Conservation (phyloP, 2,888 invertebrate genomes). For the Poecilus cupreus region DNA sequence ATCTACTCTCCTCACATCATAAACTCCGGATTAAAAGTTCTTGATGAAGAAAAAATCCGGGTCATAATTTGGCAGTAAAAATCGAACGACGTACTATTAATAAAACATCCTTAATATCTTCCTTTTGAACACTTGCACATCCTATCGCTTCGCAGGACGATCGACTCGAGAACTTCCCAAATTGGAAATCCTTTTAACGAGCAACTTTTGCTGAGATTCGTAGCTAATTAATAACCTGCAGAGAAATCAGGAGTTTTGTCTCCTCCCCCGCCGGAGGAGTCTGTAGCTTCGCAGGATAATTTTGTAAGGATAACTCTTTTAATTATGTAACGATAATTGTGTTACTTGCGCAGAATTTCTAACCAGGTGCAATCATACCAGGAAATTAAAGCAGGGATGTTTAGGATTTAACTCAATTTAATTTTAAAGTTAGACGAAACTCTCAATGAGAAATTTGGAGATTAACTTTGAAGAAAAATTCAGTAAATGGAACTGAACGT, state of each 20-base stretch:
- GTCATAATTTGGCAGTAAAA: slow-evolving; percentile 13
- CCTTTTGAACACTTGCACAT: neutral
- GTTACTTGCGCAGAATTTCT: neutral
- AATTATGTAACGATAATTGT: slow-evolving; percentile 26
- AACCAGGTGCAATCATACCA: too few species aligned
- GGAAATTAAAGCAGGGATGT: too few species aligned
- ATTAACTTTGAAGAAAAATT: too few species aligned
- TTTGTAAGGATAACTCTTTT: slow-evolving; percentile 21
- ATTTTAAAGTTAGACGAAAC: too few species aligned
- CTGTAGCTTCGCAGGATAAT: neutral
- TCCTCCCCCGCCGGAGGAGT: neutral
- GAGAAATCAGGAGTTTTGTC: neutral
- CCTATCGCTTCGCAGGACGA: neutral
- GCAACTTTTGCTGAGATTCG: neutral
- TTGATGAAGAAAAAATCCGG: slow-evolving; percentile 18
- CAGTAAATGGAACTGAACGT: too few species aligned
- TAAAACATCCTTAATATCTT: slow-evolving; percentile 8
- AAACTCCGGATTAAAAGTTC: slow-evolving; percentile 11
- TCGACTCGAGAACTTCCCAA: neutral
- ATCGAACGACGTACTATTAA: slow-evolving; percentile 3
- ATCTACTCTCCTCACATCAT: neutral
- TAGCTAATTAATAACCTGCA: neutral
- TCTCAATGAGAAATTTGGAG: too few species aligned
- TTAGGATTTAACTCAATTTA: too few species aligned
- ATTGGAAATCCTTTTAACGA: slow-evolving; percentile 12